Conservation (phyloP, 2,888 invertebrate genomes). For the Chelonus formosanus region DNA sequence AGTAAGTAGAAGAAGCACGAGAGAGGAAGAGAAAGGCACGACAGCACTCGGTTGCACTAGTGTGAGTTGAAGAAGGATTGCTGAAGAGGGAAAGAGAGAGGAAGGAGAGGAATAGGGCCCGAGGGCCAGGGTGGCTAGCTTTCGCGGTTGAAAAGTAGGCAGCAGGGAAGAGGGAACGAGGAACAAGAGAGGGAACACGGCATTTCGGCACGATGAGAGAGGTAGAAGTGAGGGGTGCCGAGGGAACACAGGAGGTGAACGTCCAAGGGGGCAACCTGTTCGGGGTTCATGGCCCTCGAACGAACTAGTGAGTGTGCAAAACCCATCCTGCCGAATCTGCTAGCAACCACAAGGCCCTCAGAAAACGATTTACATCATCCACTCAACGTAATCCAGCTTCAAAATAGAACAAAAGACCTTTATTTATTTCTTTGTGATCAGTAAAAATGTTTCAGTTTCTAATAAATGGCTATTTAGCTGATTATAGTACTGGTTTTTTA, state of each 20-base stretch:
- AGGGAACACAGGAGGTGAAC: constrained; percentile 60
- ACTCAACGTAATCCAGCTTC: constrained; percentile 4
- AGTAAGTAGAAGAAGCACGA: constrained; percentile 22
- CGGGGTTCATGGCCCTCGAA: constrained; percentile 65
- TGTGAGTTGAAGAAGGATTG: background rate
- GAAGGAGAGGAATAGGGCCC: constrained; percentile 32
- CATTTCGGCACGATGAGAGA: constrained; percentile 33
- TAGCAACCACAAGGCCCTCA: constrained; percentile 47
- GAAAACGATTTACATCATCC: constrained; percentile 26
- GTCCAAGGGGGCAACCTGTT: constrained; percentile 66
- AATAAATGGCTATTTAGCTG: too few species aligned
- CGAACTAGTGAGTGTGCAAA: constrained; percentile 52
- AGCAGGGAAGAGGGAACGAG: constrained; percentile 16
- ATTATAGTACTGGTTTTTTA: too few species aligned
- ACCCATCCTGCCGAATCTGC: constrained; percentile 54
- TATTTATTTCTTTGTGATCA: background rate
- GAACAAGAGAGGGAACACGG: constrained; percentile 37
- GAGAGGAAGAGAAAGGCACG: constrained; percentile 22
- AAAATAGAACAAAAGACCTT: background rate
- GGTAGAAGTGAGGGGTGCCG: constrained; percentile 40
- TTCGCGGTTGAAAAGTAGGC: constrained; percentile 39
- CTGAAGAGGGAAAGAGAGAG: constrained; percentile 31
- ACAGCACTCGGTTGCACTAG: constrained; percentile 8
- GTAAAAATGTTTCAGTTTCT: too few species aligned
- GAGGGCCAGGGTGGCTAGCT: constrained; percentile 43